phyloP scores from a whole-genome alignment of 2,888 invertebrate genomes.

The Steinernema carpocapsae region DNA sequence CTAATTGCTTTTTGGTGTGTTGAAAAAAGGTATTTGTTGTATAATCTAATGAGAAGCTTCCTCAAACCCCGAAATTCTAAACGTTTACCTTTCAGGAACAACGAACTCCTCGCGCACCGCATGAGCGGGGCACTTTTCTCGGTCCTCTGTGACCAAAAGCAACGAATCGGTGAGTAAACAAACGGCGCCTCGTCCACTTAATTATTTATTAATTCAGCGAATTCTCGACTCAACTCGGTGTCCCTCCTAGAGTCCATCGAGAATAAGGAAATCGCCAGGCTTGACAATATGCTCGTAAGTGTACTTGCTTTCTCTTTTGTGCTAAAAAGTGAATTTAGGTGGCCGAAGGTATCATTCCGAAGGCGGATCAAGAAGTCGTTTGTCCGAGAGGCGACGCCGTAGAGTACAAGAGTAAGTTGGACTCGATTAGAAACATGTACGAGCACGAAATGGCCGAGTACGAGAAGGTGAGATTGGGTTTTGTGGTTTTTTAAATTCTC shows the following conservation, averaged over 20 bases:
- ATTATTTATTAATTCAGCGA: constrained; percentile 31
- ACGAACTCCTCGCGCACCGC: constrained; percentile 24
- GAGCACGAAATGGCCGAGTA: constrained; percentile 34
- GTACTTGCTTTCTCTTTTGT: not conserved
- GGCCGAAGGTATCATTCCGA: constrained; percentile 38
- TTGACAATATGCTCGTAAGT: constrained; percentile 48
- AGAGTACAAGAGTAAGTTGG: constrained; percentile 42
- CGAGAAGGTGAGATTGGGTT: constrained; percentile 29
- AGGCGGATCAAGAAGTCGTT: not conserved
- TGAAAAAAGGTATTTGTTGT: too few relatives aligned
- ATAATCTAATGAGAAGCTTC: too few relatives aligned
- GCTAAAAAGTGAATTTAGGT: not conserved
- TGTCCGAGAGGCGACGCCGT: constrained; percentile 37
- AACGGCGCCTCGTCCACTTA: not conserved
- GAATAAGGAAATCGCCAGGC: constrained; percentile 20
- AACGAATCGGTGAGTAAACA: constrained; percentile 15
- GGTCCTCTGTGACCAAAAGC: constrained; percentile 24
- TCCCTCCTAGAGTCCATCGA: not conserved
- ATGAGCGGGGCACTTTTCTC: constrained; percentile 28
- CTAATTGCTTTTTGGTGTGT: too few relatives aligned
- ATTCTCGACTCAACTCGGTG: constrained; percentile 3
- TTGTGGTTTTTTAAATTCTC: not conserved
- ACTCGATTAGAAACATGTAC: constrained; percentile 31
- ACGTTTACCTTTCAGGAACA: constrained; percentile 17
- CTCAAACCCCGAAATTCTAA: too few relatives aligned